Evolutionary conservation across 2,888 invertebrate genomes (phyloP), one percentile per base, ranked within the genome.

Genomic region (Tetheella fluctuosa): DNA sequence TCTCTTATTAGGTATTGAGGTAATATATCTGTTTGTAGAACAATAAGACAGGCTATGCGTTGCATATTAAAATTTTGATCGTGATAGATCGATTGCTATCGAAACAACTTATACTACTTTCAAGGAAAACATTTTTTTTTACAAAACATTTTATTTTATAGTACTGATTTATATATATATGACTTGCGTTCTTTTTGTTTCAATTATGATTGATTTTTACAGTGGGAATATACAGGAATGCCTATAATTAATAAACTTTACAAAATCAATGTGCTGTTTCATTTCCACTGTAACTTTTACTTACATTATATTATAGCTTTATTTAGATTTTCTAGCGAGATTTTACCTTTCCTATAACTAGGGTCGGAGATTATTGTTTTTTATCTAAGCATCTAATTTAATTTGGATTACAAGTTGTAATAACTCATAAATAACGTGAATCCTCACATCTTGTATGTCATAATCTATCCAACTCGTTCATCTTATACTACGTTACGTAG

Each of bases 201-300:
- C 58, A 60, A 60, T 62, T 39, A 54, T 61, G 61, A 68, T 62
- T 59, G 42, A 23, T 54, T 34, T 25, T 42, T 52, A 23, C 52
- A 15, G 34, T 30, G 48, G 52, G 34, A 37, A 20, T 34, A 28
- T 48, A 48, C 1, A 34, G 58, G 58, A 34, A 15, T 17, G 13
- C 52, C 23, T 30, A 30, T 25, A 42, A 28, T 25, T 25, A 58
- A 58, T 58, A 58, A 58, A 58, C 13, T 17, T 52, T 58, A 52
- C 20, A 30, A 58, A 25, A 25, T 23, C 48, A 58, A 52, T 30
- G 8, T 42, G 52, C 52, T 52, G 58, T 58, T 58, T 58, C 59
- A 63, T 66, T 66, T 66, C 60, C 63, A 60, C 62, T 62, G 52
- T 48, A 54, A 7, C 53, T 23, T 37, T 25, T 10, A 10, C 28